A percentile compares a stretch with the other conserved stretches of the same genome.
phyloP scores from a whole-genome alignment of 2,888 invertebrate species.

The Penaeus monodon region DNA sequence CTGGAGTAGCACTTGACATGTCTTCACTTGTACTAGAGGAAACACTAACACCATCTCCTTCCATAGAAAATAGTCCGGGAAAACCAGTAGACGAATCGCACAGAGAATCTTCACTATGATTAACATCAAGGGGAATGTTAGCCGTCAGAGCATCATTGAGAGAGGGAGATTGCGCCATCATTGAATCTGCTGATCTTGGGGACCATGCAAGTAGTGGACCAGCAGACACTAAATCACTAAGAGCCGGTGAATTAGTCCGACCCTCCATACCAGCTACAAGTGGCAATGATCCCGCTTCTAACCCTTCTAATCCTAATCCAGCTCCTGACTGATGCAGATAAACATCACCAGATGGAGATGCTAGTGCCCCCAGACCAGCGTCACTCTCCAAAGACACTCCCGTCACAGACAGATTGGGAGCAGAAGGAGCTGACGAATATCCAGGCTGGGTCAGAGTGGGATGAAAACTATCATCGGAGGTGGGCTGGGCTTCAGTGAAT shows the following conservation, averaged over 20 bases:
- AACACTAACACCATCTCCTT: constrained; percentile 64
- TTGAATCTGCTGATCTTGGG: constrained; percentile 64
- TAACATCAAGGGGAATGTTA: constrained; percentile 64
- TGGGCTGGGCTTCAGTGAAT: constrained; percentile 38
- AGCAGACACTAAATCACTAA: constrained; percentile 64
- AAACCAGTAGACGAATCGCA: constrained; percentile 64
- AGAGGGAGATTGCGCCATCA: constrained; percentile 64
- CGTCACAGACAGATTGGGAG: constrained; percentile 55
- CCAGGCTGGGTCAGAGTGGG: constrained; percentile 35
- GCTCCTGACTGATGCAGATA: constrained; percentile 62
- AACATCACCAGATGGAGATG: constrained; percentile 63
- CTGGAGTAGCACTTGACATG: constrained; percentile 31
- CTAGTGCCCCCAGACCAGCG: constrained; percentile 40
- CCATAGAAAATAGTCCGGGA: constrained; percentile 64
- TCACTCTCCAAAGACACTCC: constrained; percentile 48
- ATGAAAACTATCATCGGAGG: constrained; percentile 42
- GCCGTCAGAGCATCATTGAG: constrained; percentile 65
- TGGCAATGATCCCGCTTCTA: constrained; percentile 56
- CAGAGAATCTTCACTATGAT: constrained; percentile 62
- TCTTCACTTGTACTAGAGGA: constrained; percentile 65
- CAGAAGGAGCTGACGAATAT: constrained; percentile 44
- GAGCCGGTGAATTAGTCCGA: constrained; percentile 61
- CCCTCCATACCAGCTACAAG: constrained; percentile 62
- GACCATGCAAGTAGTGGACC: constrained; percentile 65
- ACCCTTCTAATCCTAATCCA: constrained; percentile 53